A percentile compares a stretch with the other conserved stretches of the same genome.
These are phyloP conservation scores for Pemphigus obesinymphae DNA, from an alignment of 1,140 invertebrate species.

Conservation along the genomic window DNA sequence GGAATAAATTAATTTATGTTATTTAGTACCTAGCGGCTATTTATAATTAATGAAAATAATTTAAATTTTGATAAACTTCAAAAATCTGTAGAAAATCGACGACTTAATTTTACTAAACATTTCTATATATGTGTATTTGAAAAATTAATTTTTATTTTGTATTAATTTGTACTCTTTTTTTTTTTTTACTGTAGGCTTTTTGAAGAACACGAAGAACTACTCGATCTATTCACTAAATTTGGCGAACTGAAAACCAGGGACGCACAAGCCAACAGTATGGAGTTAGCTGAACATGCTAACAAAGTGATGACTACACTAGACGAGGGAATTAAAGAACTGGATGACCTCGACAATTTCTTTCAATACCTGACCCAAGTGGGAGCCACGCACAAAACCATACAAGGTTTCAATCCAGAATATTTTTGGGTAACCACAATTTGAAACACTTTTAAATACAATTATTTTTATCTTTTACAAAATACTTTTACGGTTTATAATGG, in stretches of 20 bases:
- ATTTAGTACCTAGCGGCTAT: too few relatives aligned
- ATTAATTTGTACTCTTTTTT: too few relatives aligned
- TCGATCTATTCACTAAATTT: slow-evolving; percentile 78
- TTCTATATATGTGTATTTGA: too few relatives aligned
- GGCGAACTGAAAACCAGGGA: slow-evolving; percentile 71
- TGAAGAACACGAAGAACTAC: slow-evolving; percentile 75
- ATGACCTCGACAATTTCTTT: slow-evolving; percentile 78
- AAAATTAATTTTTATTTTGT: too few relatives aligned
- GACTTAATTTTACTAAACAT: too few relatives aligned
- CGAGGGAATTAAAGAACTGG: slow-evolving; percentile 77
- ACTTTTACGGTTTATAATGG: too few relatives aligned
- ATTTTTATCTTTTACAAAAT: too few relatives aligned
- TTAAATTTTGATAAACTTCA: too few relatives aligned
- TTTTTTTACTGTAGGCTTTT: slow-evolving; percentile 64
- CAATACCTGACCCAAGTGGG: slow-evolving; percentile 76
- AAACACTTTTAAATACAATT: too few relatives aligned
- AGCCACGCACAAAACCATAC: slow-evolving; percentile 73
- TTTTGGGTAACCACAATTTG: slow-evolving; percentile 68
- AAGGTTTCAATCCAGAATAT: slow-evolving; percentile 77
- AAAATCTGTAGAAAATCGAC: too few relatives aligned
- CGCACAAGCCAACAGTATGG: slow-evolving; percentile 71
- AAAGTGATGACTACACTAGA: slow-evolving; percentile 84
- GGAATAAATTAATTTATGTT: too few relatives aligned
- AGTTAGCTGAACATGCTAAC: slow-evolving; percentile 78
- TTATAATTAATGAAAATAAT: too few relatives aligned